phyloP scores from a whole-genome alignment of 1,140 invertebrate genomes.

The Phenacoccus solenopsis region DNA sequence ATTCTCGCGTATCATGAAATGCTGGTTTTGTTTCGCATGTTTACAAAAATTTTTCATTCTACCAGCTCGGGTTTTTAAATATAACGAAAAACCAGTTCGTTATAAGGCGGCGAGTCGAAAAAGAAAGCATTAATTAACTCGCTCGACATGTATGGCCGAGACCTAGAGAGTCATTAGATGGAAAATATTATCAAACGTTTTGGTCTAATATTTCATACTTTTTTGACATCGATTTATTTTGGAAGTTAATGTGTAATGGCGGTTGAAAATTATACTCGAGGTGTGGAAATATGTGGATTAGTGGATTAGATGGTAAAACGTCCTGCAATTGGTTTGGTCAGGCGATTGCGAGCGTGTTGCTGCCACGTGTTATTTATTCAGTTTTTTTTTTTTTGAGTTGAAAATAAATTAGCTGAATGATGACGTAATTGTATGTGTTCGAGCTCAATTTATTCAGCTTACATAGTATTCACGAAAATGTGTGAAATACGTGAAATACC shows the following conservation, averaged over 20 bases:
- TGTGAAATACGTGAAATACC: too few relatives aligned
- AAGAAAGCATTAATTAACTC: background rate
- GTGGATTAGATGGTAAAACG: too few relatives aligned
- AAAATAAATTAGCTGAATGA: too few relatives aligned
- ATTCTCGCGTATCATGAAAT: background rate
- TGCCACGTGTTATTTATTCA: too few relatives aligned
- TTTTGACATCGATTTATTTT: conserved; percentile 3
- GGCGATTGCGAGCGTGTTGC: too few relatives aligned
- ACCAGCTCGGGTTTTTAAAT: background rate
- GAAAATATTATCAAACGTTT: background rate
- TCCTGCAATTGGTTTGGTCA: too few relatives aligned
- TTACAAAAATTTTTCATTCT: background rate
- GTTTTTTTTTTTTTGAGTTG: too few relatives aligned
- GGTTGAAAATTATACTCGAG: too few relatives aligned
- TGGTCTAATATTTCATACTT: background rate
- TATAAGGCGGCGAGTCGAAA: background rate
- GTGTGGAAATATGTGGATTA: too few relatives aligned
- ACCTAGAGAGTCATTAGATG: background rate
- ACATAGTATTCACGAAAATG: too few relatives aligned
- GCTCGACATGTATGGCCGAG: background rate
- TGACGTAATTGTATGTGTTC: too few relatives aligned
- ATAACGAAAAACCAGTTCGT: background rate
- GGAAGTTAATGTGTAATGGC: background rate
- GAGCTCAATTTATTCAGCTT: too few relatives aligned
- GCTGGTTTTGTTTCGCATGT: background rate